Conservation (phyloP, 2,113 vertebrate genomes). For the Myotis yumanensis region DNA sequence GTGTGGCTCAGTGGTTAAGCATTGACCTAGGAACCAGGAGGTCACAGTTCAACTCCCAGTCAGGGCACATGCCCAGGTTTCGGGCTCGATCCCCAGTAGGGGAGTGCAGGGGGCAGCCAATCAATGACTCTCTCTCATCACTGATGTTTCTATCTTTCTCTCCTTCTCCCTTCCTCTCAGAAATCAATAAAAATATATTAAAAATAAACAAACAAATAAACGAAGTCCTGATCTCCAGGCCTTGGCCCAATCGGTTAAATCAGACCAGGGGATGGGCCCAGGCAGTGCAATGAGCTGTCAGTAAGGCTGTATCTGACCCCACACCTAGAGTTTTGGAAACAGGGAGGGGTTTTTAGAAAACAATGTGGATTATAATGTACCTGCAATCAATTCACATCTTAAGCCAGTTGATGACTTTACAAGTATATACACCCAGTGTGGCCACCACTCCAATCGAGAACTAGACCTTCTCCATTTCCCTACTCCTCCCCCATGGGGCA, state of each 20-base stretch:
- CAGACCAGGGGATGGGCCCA: accelerated
- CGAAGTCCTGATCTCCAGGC: background rate
- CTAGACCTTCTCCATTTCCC: accelerated
- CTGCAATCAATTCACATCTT: background rate
- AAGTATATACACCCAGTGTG: accelerated
- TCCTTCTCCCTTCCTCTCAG: too few relatives aligned
- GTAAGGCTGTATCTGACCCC: background rate
- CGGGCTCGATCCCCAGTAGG: too few relatives aligned
- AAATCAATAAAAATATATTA: too few relatives aligned
- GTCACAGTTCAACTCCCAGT: too few relatives aligned
- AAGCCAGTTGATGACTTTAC: accelerated
- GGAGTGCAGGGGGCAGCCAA: too few relatives aligned
- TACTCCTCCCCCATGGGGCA: accelerated
- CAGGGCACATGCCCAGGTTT: too few relatives aligned
- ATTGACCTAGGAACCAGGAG: too few relatives aligned
- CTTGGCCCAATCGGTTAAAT: background rate
- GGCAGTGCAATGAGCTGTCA: background rate
- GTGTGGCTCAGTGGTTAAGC: too few relatives aligned
- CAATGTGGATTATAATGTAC: accelerated
- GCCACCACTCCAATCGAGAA: accelerated
- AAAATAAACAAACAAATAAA: too few relatives aligned
- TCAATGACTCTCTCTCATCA: too few relatives aligned
- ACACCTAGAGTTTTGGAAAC: background rate
- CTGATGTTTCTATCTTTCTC: too few relatives aligned
- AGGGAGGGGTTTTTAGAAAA: background rate